Evolutionary conservation across 2,113 vertebrate genomes (phyloP), one percentile per base, ranked within the genome.

Genomic region (Canis aureus): DNA sequence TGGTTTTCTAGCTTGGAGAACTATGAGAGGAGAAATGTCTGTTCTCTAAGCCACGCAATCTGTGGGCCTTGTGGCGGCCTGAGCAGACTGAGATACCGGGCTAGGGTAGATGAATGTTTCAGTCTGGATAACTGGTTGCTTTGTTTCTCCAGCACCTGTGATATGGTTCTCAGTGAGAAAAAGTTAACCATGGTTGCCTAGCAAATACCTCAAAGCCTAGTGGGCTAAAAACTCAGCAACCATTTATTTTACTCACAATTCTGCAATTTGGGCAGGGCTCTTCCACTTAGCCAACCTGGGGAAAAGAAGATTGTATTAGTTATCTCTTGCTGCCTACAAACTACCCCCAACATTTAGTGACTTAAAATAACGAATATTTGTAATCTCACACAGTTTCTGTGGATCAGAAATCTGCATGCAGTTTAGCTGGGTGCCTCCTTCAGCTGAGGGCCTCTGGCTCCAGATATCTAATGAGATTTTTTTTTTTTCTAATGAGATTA

Each of bases 191-290:
- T n/a, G 29, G 29, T 23, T 91, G 51, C 69, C n/a, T 9, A 60
- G 79, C 80, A 82, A 91, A 90, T 20, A 78, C 67, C 92, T 67
- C 3, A 87, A 95, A 95, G 86, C 35, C 79, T 32, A 86, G 78
- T 76, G 79, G 11, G 32, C 51, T 64, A 71, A 83, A 95, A 80
- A 59, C 16, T 83, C 66, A 82, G 81, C 23, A 38, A n/a, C 73
- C 35, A 20, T 64, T 94, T 57, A 62, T 96, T 90, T 90, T 66
- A 59, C 53, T 83, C 51, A 43, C 25, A 90, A 17, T 78, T 78
- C 74, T 83, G 20, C 83, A 69, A 91, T 79, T 64, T 59, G 35
- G 32, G 22, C 38, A 67, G 49, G 55, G 59, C 53, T 78, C 60
- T 55, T 95, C 32, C 9, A 23, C 60, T 82, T 57, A 53, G 32